Base-by-base conservation (phyloP, 2,113 vertebrate genomes). In the Catagonus wagneri region DNA sequence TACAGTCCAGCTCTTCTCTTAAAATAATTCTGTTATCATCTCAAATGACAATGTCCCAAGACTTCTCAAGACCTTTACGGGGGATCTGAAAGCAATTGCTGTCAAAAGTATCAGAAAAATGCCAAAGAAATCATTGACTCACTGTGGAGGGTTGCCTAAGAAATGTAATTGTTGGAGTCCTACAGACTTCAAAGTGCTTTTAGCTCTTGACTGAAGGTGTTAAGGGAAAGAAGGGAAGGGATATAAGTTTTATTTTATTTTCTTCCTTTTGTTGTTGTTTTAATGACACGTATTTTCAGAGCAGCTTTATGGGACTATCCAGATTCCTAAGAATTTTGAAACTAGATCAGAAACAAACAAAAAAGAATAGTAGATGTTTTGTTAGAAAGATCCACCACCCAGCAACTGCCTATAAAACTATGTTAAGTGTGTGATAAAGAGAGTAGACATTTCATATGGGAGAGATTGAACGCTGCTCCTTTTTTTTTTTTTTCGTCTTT, bases 61-160 rank as follows among this genome's bases (percentile, higher is more conserved):
- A 22, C 75, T 87, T 87, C 93, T 87, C 65, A 83, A 61, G 65
- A 86, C 23, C 71, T 92, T 96, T 87, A 84, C n/a, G 60, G 60
- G 69, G 32, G 25, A 90, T 79, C 65, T 95, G 52, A 94, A 95
- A 93, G 27, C 17, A 32, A 69, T 7, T 87, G 52, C 63, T 90
- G 25, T 94, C 86, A 29, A 84, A 94, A 90, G 80, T 79, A 44
- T 75, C 84, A 72, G 78, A 95, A 96, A 96, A 95, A 93, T 61
- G 88, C 93, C 96, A 93, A 95, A 95, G 52, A 86, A 96, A 96
- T 96, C 90, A 92, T 89, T 63, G 89, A 89, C 93, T 92, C 32
- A 34, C 52, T n/a, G 22, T 7, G 71, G 56, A 2, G 19, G 20
- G 23, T 63, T 79, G 93, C 87, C 94, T 92, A 80, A 68, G 29